Evolutionary conservation across 1,140 invertebrate species (phyloP).

Genomic region (Drosophila navojoa): DNA sequence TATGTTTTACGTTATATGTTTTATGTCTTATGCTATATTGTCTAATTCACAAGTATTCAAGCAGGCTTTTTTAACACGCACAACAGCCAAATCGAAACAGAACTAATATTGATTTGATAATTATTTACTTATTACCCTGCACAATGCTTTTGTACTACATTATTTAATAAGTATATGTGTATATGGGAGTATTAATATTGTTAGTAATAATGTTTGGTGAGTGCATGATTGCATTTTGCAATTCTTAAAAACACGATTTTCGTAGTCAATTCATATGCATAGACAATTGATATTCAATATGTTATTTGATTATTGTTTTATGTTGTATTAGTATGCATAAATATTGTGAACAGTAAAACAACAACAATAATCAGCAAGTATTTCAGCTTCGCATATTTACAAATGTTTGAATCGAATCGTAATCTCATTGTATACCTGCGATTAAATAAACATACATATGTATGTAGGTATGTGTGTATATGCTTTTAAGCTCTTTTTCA

Average conservation of each 20-base stretch:
- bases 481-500: too few species aligned
- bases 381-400: conserved; percentile 81
- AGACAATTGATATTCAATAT: conserved; percentile 6
- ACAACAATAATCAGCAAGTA: conserved; percentile 80
- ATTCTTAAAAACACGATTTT: conserved; percentile 71
- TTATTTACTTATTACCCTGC: conserved; percentile 52
- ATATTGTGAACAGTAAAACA: conserved; percentile 50
- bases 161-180: background rate
- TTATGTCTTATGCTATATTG: conserved; percentile 70
- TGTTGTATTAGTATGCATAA: conserved; percentile 15
- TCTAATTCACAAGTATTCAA: conserved; percentile 83
- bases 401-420: conserved; percentile 51
- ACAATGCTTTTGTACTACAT: conserved; percentile 69
- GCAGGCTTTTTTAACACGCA: conserved; percentile 31
- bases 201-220: conserved; percentile 21
- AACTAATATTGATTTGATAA: conserved; percentile 52
- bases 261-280: conserved; percentile 4
- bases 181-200: background rate
- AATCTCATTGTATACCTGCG: conserved; percentile 56
- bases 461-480: background rate
- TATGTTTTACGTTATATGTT: conserved; percentile 14
- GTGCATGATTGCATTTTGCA: conserved; percentile 81
- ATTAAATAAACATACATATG: background rate
- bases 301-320: conserved; percentile 24
- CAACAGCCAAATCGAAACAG: conserved; percentile 60